phyloP scores from a whole-genome alignment of 2,113 vertebrate genomes.

The Genyomyrus donnyi region DNA sequence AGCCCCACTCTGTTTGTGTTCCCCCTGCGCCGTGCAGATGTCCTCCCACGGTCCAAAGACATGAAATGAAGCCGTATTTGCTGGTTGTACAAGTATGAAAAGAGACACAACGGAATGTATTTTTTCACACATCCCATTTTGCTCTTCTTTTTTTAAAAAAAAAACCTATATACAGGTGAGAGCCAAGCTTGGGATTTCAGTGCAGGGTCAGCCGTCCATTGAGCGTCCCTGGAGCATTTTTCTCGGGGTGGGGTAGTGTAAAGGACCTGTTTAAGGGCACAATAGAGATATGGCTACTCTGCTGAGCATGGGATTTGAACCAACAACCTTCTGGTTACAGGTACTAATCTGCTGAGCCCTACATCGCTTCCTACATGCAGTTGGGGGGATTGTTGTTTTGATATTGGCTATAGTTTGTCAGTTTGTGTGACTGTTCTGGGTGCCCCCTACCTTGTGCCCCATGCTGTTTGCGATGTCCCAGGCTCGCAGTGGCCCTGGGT shows the following conservation, averaged over 20 bases:
- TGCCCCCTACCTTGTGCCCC: background rate
- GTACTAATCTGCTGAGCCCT: background rate
- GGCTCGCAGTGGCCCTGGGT: background rate
- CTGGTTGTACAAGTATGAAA: background rate
- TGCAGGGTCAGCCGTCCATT: background rate
- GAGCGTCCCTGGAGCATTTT: background rate
- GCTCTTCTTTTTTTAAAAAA: background rate
- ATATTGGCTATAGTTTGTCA: background rate
- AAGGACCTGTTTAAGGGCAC: background rate
- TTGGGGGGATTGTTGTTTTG: background rate
- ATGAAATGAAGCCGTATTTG: background rate
- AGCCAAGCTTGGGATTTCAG: background rate
- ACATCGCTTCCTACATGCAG: background rate
- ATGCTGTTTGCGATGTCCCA: background rate
- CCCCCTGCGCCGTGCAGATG: background rate
- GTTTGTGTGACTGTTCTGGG: background rate
- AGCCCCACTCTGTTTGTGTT: background rate
- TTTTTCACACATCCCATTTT: background rate
- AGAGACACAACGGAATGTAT: background rate
- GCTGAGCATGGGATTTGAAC: background rate
- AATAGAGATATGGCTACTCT: background rate
- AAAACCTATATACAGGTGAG: background rate
- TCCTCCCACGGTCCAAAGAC: background rate
- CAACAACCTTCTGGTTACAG: background rate
- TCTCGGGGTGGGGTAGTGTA: background rate